These are phyloP conservation scores for Bujurquina vittata DNA, from an alignment of 2,113 vertebrate genomes.

Conservation along the genomic window DNA sequence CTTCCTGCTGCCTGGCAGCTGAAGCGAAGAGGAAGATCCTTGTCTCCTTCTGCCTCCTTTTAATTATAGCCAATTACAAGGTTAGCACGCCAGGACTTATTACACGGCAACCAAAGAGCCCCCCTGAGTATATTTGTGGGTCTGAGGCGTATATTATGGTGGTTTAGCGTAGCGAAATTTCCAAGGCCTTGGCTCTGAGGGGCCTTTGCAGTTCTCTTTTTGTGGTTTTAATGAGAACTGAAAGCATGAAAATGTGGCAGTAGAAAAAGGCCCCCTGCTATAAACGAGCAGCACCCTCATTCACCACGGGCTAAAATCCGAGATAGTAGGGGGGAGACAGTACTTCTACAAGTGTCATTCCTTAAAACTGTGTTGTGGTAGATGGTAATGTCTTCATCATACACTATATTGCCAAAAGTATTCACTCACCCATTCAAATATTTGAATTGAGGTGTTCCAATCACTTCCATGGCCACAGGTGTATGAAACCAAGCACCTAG, in stretches of 20 bases:
- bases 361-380: slow-evolving; percentile 51
- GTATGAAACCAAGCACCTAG: too few relatives aligned
- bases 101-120: slow-evolving; percentile 69
- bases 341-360: slow-evolving; percentile 54
- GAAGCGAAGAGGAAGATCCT: slow-evolving; percentile 71
- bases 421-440: too few relatives aligned
- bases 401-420: not conserved
- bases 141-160: slow-evolving; percentile 67
- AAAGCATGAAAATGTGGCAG: slow-evolving; percentile 73
- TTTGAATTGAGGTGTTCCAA: too few relatives aligned
- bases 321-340: slow-evolving; percentile 35
- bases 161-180: slow-evolving; percentile 67
- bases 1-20: slow-evolving; percentile 77
- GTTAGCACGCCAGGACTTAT: slow-evolving; percentile 76
- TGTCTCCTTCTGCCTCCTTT: slow-evolving; percentile 75
- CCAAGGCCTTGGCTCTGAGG: slow-evolving; percentile 49
- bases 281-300: slow-evolving; percentile 51
- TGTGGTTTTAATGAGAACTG: slow-evolving; percentile 77
- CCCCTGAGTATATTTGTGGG: slow-evolving; percentile 62
- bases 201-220: slow-evolving; percentile 65
- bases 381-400: slow-evolving; percentile 68
- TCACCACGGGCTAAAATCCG: slow-evolving; percentile 24
- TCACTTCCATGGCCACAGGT: too few relatives aligned
- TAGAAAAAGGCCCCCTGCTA: slow-evolving; percentile 51
- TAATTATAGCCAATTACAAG: slow-evolving; percentile 83